A percentile compares a stretch with the other conserved stretches of the same genome.
Conservation (phyloP, 2,797 vertebrate genomes). For the Thripadectes ignobilis region DNA sequence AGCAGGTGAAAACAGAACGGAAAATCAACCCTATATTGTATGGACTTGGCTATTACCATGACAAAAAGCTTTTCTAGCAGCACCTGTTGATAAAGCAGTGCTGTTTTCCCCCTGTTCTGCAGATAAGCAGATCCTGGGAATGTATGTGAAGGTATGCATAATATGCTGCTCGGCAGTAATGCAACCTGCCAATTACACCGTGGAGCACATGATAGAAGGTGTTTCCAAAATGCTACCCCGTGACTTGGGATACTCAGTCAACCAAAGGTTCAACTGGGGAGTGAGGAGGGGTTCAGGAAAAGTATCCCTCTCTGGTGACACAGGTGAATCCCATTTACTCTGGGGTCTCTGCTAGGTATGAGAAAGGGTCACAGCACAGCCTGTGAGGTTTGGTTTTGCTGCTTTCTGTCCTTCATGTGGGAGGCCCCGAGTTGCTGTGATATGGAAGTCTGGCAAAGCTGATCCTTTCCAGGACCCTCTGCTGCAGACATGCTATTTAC, state of each 20-base stretch:
- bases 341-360: neutral
- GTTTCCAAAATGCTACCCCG: neutral
- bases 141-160: neutral
- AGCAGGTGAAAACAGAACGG: neutral
- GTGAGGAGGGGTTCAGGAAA: neutral
- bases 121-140: conserved; percentile 30
- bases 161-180: neutral
- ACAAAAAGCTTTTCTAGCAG: neutral
- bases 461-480: neutral
- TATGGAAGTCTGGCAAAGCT: neutral
- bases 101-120: neutral
- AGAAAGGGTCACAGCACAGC: neutral
- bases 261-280: neutral
- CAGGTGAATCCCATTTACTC: neutral
- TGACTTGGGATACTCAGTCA: neutral
- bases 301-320: neutral
- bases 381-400: neutral
- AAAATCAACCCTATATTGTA: neutral
- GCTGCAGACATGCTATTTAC: neutral
- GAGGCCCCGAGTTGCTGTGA: neutral
- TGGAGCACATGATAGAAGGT: neutral
- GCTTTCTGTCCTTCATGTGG: neutral
- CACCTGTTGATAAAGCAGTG: neutral
- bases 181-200: neutral
- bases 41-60: neutral